These are phyloP conservation scores for Tinea trinotella DNA, from an alignment of 2,888 invertebrate species.

Conservation along the genomic window DNA sequence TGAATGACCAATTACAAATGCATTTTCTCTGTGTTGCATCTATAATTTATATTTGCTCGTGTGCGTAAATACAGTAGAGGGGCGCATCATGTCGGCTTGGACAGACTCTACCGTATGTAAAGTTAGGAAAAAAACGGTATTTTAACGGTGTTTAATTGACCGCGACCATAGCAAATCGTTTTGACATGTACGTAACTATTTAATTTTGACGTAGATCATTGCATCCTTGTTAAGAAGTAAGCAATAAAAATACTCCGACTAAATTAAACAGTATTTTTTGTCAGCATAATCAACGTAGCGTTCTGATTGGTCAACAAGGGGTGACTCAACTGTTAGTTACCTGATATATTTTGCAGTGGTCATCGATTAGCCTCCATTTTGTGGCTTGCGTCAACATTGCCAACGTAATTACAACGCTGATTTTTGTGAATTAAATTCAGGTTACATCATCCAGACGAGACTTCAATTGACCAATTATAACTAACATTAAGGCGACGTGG, in stretches of 20 bases:
- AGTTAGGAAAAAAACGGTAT: background rate
- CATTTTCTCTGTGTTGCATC: too few relatives aligned
- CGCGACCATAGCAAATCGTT: background rate
- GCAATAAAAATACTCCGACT: slow-evolving; percentile 4
- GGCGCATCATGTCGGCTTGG: too few relatives aligned
- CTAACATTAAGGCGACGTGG: too few relatives aligned
- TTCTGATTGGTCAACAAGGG: background rate
- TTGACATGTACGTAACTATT: background rate
- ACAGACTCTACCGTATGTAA: too few relatives aligned
- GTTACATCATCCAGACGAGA: background rate
- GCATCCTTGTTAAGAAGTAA: background rate
- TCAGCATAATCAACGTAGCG: background rate
- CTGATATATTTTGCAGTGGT: background rate
- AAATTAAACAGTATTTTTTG: slow-evolving; percentile 6
- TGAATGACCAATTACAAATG: too few relatives aligned
- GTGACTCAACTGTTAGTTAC: slow-evolving; percentile 8
- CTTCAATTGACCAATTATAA: background rate
- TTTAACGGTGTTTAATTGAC: background rate
- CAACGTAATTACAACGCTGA: background rate
- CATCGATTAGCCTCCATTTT: background rate
- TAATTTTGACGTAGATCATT: background rate
- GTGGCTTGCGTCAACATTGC: background rate
- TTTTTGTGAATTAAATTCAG: background rate
- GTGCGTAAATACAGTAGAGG: too few relatives aligned
- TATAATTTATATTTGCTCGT: too few relatives aligned